Base-by-base conservation (phyloP, 1,140 invertebrate genomes). In the Agrilus planipennis region DNA sequence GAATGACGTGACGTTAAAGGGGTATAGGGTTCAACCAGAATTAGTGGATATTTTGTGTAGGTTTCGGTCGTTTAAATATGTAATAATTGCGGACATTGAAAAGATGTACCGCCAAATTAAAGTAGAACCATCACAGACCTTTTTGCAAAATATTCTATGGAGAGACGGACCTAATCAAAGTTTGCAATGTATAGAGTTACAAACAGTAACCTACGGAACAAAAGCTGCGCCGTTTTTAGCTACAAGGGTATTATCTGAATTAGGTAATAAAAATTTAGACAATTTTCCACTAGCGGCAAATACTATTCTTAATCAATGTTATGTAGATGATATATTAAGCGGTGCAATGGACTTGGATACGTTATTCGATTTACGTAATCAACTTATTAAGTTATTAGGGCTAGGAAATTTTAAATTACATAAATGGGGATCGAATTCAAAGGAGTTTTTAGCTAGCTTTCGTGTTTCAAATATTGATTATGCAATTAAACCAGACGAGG, bases 241-340 rank as follows among this genome's bases (percentile, higher is more conserved):
- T 0, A 63, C 52, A 9, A 40, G 58, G 23, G 52, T 47, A 39
- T 36, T 66, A n/a, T 29, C 50, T 17, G 28, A 54, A 21, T 31
- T 65, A 19, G 58, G 57, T 4, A 21, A 32, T 15, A 42, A 45
- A 9, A 40, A 51, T 29, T 31, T 44, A n/a, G 39, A 47, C 12
- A 19, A 46, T 4, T 49, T 46, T 39, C 58, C 61, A 9, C 32
- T 39, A 34, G 53, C 42, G 15, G 17, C 49, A 17, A 28, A 44
- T 3, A 49, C 59, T 2, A 51, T 64, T 5, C 30, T 49, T 31
- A 46, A 35, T 3, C 57, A 67, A 54, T 60, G 63, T 31, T 70
- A 70, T 38, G 61, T 69, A 1, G 68, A 71, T 52, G 67, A 70
- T 51, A 22, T 69, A 4, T 28, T 66, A 4, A 53, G 57, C 1